Evolutionary conservation across 2,888 invertebrate species (phyloP).

Genomic region (Drosophila recens): DNA sequence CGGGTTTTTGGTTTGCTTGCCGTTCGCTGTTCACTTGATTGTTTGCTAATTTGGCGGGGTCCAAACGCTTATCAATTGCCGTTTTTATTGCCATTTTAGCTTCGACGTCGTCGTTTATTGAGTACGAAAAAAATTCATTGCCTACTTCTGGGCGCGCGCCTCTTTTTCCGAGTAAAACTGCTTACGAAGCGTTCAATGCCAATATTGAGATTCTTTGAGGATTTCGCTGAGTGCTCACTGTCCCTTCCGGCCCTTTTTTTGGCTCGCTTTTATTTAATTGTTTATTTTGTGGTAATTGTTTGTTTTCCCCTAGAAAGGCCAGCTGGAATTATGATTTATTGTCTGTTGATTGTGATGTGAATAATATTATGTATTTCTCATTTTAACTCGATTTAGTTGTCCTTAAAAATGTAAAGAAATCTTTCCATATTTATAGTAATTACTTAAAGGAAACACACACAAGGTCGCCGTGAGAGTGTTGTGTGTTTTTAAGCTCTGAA

Average conservation of each 20-base stretch:
- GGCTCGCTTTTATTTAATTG: constrained; percentile 71
- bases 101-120: constrained; percentile 63
- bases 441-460: constrained; percentile 3
- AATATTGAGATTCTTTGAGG: constrained; percentile 24
- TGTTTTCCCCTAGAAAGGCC: constrained; percentile 46
- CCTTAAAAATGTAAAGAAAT: neutral
- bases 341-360: constrained; percentile 35
- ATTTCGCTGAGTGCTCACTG: constrained; percentile 36
- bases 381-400: constrained; percentile 5
- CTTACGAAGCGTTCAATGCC: constrained; percentile 37
- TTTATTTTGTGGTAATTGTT: constrained; percentile 76
- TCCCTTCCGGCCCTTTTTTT: constrained; percentile 16
- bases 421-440: neutral
- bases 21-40: constrained; percentile 62
- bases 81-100: constrained; percentile 78
- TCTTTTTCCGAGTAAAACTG: constrained; percentile 45
- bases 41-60: constrained; percentile 72
- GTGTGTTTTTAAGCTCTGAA: constrained; percentile 23
- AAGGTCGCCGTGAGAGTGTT: constrained; percentile 2
- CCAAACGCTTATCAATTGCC: constrained; percentile 76
- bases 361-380: neutral
- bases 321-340: constrained; percentile 58
- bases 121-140: constrained; percentile 63
- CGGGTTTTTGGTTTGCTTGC: constrained; percentile 26
- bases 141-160: constrained; percentile 55